These are phyloP conservation scores for Brienomyrus longianalis DNA, from an alignment of 2,113 vertebrate species.

Conservation along the genomic window DNA sequence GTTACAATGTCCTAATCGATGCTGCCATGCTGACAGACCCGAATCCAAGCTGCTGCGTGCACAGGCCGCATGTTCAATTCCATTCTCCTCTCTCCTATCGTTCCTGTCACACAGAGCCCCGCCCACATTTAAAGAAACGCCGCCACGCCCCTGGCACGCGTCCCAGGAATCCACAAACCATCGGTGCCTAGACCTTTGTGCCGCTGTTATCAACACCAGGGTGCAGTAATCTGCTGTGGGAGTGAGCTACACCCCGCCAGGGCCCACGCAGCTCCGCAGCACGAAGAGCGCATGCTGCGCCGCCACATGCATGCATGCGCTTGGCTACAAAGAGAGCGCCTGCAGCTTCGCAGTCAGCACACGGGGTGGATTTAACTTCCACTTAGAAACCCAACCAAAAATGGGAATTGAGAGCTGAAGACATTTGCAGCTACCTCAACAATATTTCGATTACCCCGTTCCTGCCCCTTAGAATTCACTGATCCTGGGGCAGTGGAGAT, in stretches of 20 bases:
- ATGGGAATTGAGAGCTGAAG: neutral
- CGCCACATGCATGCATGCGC: neutral
- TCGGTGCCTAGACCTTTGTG: neutral
- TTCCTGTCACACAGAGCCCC: neutral
- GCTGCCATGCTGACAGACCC: neutral
- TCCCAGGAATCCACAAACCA: neutral
- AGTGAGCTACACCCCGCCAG: neutral
- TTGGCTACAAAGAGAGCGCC: neutral
- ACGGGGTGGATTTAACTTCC: neutral
- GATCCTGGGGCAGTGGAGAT: neutral
- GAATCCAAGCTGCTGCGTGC: neutral
- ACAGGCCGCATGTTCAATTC: neutral
- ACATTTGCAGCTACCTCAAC: neutral
- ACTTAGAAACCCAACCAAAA: neutral
- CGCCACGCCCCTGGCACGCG: neutral
- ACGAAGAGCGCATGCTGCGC: neutral
- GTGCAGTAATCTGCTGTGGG: neutral
- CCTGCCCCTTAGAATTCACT: neutral
- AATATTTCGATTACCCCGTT: conserved; percentile 15
- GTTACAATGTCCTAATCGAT: neutral
- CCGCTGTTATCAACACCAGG: neutral
- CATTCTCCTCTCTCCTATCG: neutral
- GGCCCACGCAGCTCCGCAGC: neutral
- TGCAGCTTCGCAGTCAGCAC: neutral
- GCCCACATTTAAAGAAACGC: neutral